Base-by-base conservation (phyloP, 2,113 vertebrate genomes). In the Urocolius indicus region DNA sequence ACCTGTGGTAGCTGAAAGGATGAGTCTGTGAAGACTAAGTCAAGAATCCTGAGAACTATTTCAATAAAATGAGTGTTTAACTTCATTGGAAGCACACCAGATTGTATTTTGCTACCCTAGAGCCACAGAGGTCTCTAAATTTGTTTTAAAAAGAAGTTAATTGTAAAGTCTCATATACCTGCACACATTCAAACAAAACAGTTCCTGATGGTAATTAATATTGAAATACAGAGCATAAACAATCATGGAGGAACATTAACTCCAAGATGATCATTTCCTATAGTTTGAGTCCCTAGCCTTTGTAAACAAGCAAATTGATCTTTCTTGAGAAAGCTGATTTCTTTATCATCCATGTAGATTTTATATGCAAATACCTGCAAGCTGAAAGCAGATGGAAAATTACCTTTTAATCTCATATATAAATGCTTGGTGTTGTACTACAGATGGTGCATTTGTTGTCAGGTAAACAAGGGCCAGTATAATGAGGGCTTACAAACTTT, bases 311-410 rank as follows among this genome's bases (percentile, higher is more conserved):
- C 4, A 61, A 75, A 87, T 14, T 69, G 15, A 84, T 84, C 36
- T 83, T 94, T 93, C 79, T 89, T n/a, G 77, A 91, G 58, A 83
- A 91, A 82, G 43, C 30, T 90, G 0, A 63, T 61, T 58, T 80
- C 26, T 76, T 82, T 81, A 59, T 79, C 20, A 92, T 73, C 75
- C 36, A 4, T 52, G 67, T 71, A 62, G 65, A 84, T 82, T 93
- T 94, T 80, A n/a, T 72, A 63, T 92, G 27, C 81, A 94, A 94
- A 79, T 83, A 71, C 24, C 43, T 80, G 43, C 36, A 92, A 90
- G 23, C 5, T 29, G 75, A 90, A 68, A 78, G 62, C 74, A 91
- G 58, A 24, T 90, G 87, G 80, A 80, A 77, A 92, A 88, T 80
- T 74, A 66, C 59, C 20, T 71, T 76, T 87, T 89, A 84, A 91